A percentile compares a stretch with the other conserved stretches of the same genome.
These are phyloP conservation scores for Morone saxatilis DNA, from an alignment of 2,113 vertebrate species.

Conservation along the genomic window DNA sequence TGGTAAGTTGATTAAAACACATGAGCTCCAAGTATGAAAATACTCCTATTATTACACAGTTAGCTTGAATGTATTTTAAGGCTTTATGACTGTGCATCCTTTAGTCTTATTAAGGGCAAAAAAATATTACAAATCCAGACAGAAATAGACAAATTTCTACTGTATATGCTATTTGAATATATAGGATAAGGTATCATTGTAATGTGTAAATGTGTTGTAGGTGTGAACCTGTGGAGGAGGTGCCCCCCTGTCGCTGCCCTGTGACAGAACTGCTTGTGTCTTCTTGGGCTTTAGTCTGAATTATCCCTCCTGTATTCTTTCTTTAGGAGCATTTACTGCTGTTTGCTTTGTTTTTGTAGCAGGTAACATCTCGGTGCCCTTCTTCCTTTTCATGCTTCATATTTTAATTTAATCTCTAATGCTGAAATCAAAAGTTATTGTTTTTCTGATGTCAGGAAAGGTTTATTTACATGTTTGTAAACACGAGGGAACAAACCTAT, in stretches of 20 bases:
- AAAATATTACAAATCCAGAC: neutral
- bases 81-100: neutral
- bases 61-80: neutral
- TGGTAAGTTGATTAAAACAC: slow-evolving; percentile 29
- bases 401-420: slow-evolving; percentile 1
- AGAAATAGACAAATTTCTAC: neutral
- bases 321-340: neutral
- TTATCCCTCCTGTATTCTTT: neutral
- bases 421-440: neutral
- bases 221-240: slow-evolving; percentile 30
- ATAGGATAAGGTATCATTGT: neutral
- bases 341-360: neutral
- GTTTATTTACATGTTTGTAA: slow-evolving; percentile 13
- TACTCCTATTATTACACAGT: neutral
- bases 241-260: neutral
- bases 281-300: neutral
- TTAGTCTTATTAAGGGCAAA: neutral
- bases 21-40: neutral
- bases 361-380: neutral
- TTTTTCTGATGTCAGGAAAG: neutral
- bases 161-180: neutral
- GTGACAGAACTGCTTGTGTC: neutral
- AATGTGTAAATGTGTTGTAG: slow-evolving; percentile 6
- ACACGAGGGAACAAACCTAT: neutral
- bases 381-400: neutral